A percentile compares a stretch with the other conserved stretches of the same genome.
phyloP scores from a whole-genome alignment of 2,888 invertebrate genomes.

The Congeria kusceri region DNA sequence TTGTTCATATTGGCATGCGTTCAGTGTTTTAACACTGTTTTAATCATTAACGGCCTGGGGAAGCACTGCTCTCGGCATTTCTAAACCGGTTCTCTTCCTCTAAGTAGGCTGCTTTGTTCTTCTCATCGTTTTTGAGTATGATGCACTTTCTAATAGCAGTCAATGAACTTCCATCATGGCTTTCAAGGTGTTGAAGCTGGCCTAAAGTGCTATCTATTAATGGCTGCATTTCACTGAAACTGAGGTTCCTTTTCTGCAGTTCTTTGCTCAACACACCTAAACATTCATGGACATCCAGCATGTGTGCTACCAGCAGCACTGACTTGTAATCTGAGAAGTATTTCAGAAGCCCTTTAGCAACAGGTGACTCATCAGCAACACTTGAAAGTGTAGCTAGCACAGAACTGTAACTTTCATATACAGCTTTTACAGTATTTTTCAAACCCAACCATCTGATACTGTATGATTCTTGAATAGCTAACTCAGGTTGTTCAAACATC shows the following conservation, averaged over 20 bases:
- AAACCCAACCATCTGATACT: conserved; percentile 25
- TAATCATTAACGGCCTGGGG: too few species aligned
- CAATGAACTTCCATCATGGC: neutral
- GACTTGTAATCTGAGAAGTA: too few species aligned
- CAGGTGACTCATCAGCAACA: conserved; percentile 26
- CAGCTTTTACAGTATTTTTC: conserved; percentile 30
- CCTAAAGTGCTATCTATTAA: conserved; percentile 2
- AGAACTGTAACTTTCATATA: conserved; percentile 11
- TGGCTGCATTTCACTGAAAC: conserved; percentile 23
- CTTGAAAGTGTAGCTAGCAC: conserved; percentile 32
- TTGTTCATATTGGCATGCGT: too few species aligned
- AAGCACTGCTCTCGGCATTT: conserved; percentile 4
- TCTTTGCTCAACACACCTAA: conserved; percentile 3
- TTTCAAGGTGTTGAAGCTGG: neutral
- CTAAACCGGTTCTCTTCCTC: conserved; percentile 12
- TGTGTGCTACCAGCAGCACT: conserved; percentile 12
- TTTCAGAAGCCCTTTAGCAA: conserved; percentile 16
- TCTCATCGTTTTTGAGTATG: neutral
- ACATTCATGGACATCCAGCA: conserved; percentile 1
- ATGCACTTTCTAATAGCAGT: neutral
- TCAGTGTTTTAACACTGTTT: too few species aligned
- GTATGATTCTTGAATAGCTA: conserved; percentile 32
- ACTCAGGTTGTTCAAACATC: conserved; percentile 31
- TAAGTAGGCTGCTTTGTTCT: neutral
- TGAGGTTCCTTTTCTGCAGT: conserved; percentile 19